phyloP scores from a whole-genome alignment of 2,888 invertebrate species.

The Cryptus viduatorius region DNA sequence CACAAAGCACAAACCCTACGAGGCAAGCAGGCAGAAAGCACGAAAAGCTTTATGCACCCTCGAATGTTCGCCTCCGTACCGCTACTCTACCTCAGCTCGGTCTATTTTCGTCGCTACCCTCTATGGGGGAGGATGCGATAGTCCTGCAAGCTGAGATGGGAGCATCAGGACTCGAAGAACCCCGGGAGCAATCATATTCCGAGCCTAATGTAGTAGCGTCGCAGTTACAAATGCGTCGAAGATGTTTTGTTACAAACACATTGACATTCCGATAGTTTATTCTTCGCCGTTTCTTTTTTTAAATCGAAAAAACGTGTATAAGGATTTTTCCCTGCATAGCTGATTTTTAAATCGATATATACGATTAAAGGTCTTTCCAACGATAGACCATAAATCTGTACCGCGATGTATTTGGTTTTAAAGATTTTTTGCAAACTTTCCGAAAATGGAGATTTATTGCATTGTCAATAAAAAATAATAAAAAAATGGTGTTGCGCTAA shows the following conservation, averaged over 20 bases:
- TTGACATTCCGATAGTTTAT: neutral
- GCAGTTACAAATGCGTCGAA: neutral
- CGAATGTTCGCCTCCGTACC: constrained; percentile 26
- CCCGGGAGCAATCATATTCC: constrained; percentile 8
- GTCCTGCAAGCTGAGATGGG: constrained; percentile 33
- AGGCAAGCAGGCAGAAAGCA: constrained; percentile 36
- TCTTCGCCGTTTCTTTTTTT: neutral
- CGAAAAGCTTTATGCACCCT: constrained; percentile 40
- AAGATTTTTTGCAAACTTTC: no score
- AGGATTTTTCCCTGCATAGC: no score
- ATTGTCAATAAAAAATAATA: no score
- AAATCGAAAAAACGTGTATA: no score
- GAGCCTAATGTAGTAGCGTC: neutral
- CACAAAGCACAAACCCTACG: neutral
- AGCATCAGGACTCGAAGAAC: constrained; percentile 30
- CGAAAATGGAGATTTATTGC: no score
- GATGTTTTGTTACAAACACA: neutral
- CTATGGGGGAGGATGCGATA: constrained; percentile 22
- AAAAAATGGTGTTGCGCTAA: no score
- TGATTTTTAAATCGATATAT: no score
- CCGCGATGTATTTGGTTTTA: no score
- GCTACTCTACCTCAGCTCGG: constrained; percentile 13
- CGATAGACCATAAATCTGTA: no score
- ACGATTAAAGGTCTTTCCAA: no score
- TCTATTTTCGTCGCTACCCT: constrained; percentile 38